Evolutionary conservation across 2,113 vertebrate genomes (phyloP), one percentile per base, ranked within the genome.

Genomic region (Psophia crepitans): DNA sequence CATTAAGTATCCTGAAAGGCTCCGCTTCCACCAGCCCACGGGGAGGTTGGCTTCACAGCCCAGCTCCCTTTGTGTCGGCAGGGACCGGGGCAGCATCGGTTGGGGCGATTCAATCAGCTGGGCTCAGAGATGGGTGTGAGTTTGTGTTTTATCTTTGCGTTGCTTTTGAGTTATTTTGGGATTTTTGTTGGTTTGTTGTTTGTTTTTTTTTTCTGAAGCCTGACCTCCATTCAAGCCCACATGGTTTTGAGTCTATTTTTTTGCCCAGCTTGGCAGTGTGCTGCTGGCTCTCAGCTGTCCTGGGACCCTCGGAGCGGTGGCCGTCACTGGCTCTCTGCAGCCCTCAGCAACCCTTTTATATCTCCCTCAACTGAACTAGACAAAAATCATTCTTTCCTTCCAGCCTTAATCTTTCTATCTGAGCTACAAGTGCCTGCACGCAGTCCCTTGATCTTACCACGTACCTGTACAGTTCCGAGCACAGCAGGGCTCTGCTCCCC

Each of bases 271-370:
- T 3, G 0, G 14, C 64, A 41, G 44, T 6, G 2, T 6, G 22
- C 37, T 53, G 44, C n/a, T n/a, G n/a, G n/a, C n/a, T n/a, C n/a
- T n/a, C n/a, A n/a, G n/a, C n/a, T n/a, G n/a, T n/a, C 39, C 57
- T 27, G 57, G 32, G 24, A 65, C 49, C 12, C 32, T 63, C 0
- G 0, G 17, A 11, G 37, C 1, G 0, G 21, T 21, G 68, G 9
- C n/a, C 12, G 1, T 33, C 53, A 3, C 37, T 21, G 33, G 33
- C 35, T 18, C 35, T 19, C 46, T 54, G 65, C 32, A 43, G 11
- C 57, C 39, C 61, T 44, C 78, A 82, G 39, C 61, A 77, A 12
- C 7, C 1, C 8, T 83, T 68, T 70, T 14, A 32, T 54, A 78
- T 66, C 41, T 80, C 37, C 41, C 37, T 69, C 44, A 27, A 3